A percentile compares a stretch with the other conserved stretches of the same genome.
phyloP scores from a whole-genome alignment of 2,113 vertebrate genomes.

The Neomonachus schauinslandi region DNA sequence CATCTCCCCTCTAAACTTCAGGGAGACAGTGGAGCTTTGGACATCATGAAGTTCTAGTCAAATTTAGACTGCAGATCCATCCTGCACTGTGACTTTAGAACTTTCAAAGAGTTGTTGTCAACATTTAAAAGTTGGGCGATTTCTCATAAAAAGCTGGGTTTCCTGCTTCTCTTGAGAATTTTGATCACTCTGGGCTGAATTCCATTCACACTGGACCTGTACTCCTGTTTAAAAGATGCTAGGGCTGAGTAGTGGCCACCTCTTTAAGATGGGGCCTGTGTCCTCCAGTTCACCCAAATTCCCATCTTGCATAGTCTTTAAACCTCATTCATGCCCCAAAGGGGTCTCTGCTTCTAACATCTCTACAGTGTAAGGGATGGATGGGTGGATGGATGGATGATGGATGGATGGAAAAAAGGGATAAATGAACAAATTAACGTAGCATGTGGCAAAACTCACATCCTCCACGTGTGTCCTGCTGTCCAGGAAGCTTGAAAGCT shows the following conservation, averaged over 20 bases:
- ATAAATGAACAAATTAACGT: neutral
- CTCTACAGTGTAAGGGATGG: neutral
- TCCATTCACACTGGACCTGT: neutral
- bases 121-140: neutral
- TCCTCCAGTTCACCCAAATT: neutral
- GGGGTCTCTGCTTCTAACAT: neutral
- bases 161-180: slow-evolving; percentile 6
- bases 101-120: neutral
- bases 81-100: neutral
- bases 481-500: neutral
- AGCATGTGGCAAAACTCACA: neutral
- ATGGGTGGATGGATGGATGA: neutral
- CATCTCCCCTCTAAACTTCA: neutral
- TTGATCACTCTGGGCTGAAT: neutral
- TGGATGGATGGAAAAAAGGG: neutral
- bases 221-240: neutral
- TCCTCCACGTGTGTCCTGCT: neutral
- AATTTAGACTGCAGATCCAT: neutral
- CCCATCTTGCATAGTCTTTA: neutral
- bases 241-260: neutral
- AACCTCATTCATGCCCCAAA: neutral
- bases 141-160: neutral
- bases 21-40: neutral
- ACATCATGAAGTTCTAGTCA: neutral
- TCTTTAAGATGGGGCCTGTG: neutral